phyloP scores from a whole-genome alignment of 2,797 vertebrate species.

The Myiotriccus ornatus region DNA sequence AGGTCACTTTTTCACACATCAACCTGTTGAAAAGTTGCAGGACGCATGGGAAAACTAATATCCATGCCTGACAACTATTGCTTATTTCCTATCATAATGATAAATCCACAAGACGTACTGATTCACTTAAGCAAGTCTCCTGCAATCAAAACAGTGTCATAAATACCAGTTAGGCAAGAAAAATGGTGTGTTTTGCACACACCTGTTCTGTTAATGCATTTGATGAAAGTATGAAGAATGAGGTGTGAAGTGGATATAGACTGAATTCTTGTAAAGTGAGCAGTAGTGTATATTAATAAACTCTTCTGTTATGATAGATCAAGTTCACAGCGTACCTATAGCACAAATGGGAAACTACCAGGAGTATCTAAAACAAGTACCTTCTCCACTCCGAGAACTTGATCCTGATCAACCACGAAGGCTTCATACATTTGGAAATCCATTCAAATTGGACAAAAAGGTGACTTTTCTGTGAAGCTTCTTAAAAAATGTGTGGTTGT shows the following conservation, averaged over 20 bases:
- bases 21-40: neutral
- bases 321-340: constrained; percentile 82
- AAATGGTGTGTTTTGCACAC: neutral
- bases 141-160: neutral
- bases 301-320: constrained; percentile 68
- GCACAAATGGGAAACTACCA: constrained; percentile 86
- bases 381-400: constrained; percentile 80
- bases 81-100: neutral
- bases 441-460: constrained; percentile 85
- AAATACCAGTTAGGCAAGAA: neutral
- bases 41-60: neutral
- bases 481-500: neutral
- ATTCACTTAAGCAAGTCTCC: neutral
- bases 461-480: constrained; percentile 50
- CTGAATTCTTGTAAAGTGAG: neutral
- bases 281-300: neutral
- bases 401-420: constrained; percentile 83
- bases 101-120: neutral
- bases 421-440: constrained; percentile 84
- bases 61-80: neutral
- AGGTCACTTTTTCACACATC: neutral
- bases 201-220: neutral
- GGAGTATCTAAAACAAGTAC: constrained; percentile 79
- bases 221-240: neutral
- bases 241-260: neutral